Evolutionary conservation across 2,797 vertebrate species (phyloP), one percentile per base, ranked within the genome.

Genomic region (Danio albolineatus): DNA sequence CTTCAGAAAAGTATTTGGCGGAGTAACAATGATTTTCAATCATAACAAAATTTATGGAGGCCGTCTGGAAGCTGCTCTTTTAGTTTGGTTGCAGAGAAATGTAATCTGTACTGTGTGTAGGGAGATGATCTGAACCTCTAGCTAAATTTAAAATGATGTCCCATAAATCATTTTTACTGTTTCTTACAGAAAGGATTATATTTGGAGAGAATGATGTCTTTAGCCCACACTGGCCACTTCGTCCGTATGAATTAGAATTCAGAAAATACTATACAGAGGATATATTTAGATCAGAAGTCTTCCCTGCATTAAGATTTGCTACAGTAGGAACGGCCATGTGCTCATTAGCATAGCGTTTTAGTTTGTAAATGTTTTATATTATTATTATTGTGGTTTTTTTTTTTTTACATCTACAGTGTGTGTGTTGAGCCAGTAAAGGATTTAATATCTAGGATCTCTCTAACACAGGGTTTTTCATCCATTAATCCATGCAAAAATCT

Each of bases 101-200:
- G 65, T 36, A 67, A 49, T 49, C 65, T 38, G 7, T 38, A 7
- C 65, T 38, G 7, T 38, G 7, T 38, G 46, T 36, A n/a, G 49
- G 65, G 21, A 49, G 21, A 51, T 69, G 65, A 67, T 21, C 65
- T 69, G 8, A 21, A 49, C 46, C 65, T 49, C 21, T 6, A 46
- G 21, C 65, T 43, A 48, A 66, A 67, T 28, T 49, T 21, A 67
- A 9, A n/a, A 49, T 51, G 21, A 48, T 9, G 13, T 67, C 46
- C 19, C 21, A 67, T 49, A 7, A 51, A 49, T 67, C 1, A 67
- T 67, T 36, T 67, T 16, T 10, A 67, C 65, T 10, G 21, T 49
- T 67, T 49, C 21, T 49, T 67, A 60, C 12, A 28, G 28, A 61
- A n/a, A 7, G 2, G 1, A 51, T 53, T 51, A 39, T 12, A 17